Conservation (phyloP, 1,140 invertebrate species). For the Ips typographus region DNA sequence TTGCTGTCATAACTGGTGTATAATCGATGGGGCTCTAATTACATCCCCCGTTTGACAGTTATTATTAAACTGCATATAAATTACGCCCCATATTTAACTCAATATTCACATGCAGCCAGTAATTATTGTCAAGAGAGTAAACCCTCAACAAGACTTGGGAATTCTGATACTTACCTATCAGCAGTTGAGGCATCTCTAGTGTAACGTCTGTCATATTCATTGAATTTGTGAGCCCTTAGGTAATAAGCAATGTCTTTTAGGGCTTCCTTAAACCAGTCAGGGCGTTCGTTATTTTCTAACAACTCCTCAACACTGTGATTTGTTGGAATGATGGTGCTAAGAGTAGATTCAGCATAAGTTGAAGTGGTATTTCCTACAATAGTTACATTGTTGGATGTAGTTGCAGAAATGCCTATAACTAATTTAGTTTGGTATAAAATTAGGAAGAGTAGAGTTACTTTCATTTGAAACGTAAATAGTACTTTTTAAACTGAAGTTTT, state of each 20-base stretch:
- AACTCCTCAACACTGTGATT: neutral
- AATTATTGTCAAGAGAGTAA: neutral
- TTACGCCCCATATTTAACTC: neutral
- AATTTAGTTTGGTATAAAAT: no score
- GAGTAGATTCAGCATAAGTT: no score
- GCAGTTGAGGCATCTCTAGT: slow-evolving; percentile 33
- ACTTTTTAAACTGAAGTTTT: no score
- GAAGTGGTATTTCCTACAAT: no score
- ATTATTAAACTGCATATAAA: slow-evolving; percentile 16
- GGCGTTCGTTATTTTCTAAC: slow-evolving; percentile 4
- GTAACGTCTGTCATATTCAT: slow-evolving; percentile 61
- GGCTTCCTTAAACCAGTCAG: slow-evolving; percentile 39
- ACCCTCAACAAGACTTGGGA: neutral
- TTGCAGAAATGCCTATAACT: no score
- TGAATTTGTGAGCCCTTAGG: slow-evolving; percentile 63
- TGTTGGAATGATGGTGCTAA: neutral
- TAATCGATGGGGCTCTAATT: slow-evolving; percentile 21
- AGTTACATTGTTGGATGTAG: no score
- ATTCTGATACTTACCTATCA: slow-evolving; percentile 21
- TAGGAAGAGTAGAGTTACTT: no score
- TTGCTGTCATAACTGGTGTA: slow-evolving; percentile 17
- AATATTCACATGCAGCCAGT: neutral
- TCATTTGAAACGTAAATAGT: no score
- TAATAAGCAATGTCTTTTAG: slow-evolving; percentile 62
- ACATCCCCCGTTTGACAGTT: slow-evolving; percentile 18